Conservation (phyloP, 1,140 invertebrate species). For the Mactra quadrangularis region DNA sequence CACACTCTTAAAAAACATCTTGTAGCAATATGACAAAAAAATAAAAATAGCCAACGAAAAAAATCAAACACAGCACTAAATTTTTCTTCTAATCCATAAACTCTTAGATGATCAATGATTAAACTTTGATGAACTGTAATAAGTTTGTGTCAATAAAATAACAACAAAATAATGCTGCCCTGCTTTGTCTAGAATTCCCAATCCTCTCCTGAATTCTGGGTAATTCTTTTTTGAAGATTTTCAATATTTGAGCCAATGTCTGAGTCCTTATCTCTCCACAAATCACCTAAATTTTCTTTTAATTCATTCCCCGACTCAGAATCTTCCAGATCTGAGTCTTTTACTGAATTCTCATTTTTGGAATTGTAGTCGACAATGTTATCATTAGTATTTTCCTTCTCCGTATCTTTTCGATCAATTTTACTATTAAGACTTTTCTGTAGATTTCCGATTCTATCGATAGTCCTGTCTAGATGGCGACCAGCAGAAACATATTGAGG, state of each 20-base stretch:
- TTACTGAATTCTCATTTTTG: conserved; percentile 12
- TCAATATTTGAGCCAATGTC: conserved; percentile 69
- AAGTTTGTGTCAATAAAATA: background rate
- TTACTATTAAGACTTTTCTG: conserved; percentile 43
- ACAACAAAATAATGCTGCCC: conserved; percentile 48
- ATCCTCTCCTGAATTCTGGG: conserved; percentile 71
- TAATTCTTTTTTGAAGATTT: conserved; percentile 76
- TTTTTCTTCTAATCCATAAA: background rate
- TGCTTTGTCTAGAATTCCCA: conserved; percentile 82
- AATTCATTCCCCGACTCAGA: background rate
- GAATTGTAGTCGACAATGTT: conserved; percentile 26
- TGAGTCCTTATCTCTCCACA: conserved; percentile 20
- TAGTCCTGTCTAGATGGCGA: conserved; percentile 88
- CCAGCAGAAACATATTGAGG: conserved; percentile 99
- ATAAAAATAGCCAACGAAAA: conserved; percentile 7
- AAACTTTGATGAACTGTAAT: conserved; percentile 3
- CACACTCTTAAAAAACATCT: background rate
- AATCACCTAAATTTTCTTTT: conserved; percentile 4
- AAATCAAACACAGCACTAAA: conserved; percentile 23
- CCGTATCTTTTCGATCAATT: conserved; percentile 63
- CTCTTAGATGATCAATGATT: background rate
- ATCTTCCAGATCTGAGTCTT: conserved; percentile 14
- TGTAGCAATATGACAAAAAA: conserved; percentile 1
- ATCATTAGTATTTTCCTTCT: conserved; percentile 63
- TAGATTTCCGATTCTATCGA: conserved; percentile 41